Evolutionary conservation across 1,140 invertebrate genomes (phyloP).

Genomic region (Ericerus pela): DNA sequence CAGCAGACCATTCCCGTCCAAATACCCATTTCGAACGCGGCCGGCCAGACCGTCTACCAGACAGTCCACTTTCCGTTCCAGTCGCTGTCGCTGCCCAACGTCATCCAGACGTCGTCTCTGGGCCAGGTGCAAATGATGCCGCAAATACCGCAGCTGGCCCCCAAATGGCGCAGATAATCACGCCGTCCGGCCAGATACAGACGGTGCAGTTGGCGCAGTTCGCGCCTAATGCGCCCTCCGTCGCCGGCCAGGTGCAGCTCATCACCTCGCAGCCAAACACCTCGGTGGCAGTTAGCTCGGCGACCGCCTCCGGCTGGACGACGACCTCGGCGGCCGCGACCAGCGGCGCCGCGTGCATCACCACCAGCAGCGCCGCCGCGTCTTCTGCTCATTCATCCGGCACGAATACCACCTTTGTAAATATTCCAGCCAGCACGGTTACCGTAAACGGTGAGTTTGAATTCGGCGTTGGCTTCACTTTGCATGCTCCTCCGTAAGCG

Average conservation of each 20-base stretch:
- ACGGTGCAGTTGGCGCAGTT: slow-evolving; percentile 58
- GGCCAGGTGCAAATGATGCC: slow-evolving; percentile 55
- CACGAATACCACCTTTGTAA: background rate
- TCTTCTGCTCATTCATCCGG: background rate
- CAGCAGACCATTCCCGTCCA: slow-evolving; percentile 77
- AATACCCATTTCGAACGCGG: slow-evolving; percentile 73
- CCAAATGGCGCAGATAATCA: slow-evolving; percentile 70
- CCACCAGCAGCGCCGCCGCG: background rate
- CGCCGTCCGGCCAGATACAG: slow-evolving; percentile 72
- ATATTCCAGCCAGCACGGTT: background rate
- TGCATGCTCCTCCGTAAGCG: too few relatives aligned
- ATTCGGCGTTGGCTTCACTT: too few relatives aligned
- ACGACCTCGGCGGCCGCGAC: background rate
- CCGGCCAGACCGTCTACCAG: slow-evolving; percentile 84
- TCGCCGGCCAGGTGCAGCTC: background rate
- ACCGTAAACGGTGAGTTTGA: slow-evolving; percentile 7
- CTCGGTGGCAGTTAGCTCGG: background rate
- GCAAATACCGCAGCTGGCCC: slow-evolving; percentile 44
- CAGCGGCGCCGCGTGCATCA: background rate
- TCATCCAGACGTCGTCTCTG: slow-evolving; percentile 31
- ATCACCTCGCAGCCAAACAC: background rate
- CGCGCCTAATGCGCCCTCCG: background rate
- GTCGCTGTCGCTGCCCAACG: slow-evolving; percentile 40
- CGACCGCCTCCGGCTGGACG: background rate
- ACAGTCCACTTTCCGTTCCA: slow-evolving; percentile 83